These are phyloP conservation scores for Thyatira batis DNA, from an alignment of 2,888 invertebrate species.

Conservation along the genomic window DNA sequence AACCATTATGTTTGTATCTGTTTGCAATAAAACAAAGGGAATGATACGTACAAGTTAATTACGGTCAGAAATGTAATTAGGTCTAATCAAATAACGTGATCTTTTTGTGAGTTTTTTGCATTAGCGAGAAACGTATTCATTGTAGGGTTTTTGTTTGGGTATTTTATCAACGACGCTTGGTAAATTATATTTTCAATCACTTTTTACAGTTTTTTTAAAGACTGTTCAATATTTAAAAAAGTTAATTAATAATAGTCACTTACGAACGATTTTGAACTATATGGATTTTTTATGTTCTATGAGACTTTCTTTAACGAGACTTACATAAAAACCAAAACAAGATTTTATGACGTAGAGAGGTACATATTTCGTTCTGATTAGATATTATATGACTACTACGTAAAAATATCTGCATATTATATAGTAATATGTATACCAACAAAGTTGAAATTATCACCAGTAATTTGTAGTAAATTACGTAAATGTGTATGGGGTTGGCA, in stretches of 20 bases:
- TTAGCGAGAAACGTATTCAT: constrained; percentile 52
- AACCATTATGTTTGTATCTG: constrained; percentile 37
- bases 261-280: too few species aligned
- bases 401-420: too few species aligned
- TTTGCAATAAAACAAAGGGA: constrained; percentile 77
- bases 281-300: too few species aligned
- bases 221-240: background rate
- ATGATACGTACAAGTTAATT: constrained; percentile 78
- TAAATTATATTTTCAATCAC: background rate
- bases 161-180: constrained; percentile 8
- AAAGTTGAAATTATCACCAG: constrained; percentile 8
- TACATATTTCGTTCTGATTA: too few species aligned
- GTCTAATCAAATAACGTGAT: constrained; percentile 78
- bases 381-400: too few species aligned
- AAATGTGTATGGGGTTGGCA: constrained; percentile 32
- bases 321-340: too few species aligned
- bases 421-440: background rate
- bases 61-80: constrained; percentile 78
- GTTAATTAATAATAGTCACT: too few species aligned
- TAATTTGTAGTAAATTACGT: constrained; percentile 20
- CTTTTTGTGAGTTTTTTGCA: constrained; percentile 63
- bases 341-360: too few species aligned
- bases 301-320: too few species aligned
- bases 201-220: background rate
- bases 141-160: constrained; percentile 34